A percentile compares a stretch with the other conserved stretches of the same genome.
Conservation (phyloP, 2,888 invertebrate species). For the Drosophila eohydei region DNA sequence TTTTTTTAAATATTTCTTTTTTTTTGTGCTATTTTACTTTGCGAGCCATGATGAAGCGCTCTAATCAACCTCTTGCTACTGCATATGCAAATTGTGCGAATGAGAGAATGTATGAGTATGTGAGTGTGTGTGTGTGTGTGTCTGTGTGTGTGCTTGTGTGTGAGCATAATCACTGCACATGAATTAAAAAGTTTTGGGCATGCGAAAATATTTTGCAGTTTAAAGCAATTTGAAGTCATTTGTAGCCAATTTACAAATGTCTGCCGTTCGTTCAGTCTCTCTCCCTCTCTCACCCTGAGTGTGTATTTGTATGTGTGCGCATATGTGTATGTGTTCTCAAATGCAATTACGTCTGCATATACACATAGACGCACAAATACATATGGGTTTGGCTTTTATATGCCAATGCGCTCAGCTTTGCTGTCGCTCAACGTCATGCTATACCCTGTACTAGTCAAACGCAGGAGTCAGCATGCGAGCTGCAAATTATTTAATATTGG, state of each 20-base stretch:
- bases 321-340: slow-evolving; percentile 35
- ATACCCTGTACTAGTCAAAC: slow-evolving; percentile 15
- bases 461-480: neutral
- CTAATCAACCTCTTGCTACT: slow-evolving; percentile 67
- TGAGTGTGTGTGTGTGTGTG: neutral
- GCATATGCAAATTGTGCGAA: slow-evolving; percentile 29
- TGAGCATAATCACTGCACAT: slow-evolving; percentile 74
- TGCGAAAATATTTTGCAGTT: slow-evolving; percentile 76
- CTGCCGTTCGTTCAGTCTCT: slow-evolving; percentile 31
- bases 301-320: slow-evolving; percentile 4
- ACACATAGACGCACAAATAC: slow-evolving; percentile 20
- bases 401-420: slow-evolving; percentile 59
- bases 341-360: slow-evolving; percentile 68
- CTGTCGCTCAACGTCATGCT: slow-evolving; percentile 34
- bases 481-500: no score
- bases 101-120: slow-evolving; percentile 2
- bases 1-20: neutral
- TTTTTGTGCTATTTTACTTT: slow-evolving; percentile 48
- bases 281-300: slow-evolving; percentile 4
- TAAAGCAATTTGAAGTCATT: slow-evolving; percentile 81
- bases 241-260: slow-evolving; percentile 78
- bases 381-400: slow-evolving; percentile 49
- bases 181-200: slow-evolving; percentile 77
- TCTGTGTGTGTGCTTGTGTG: slow-evolving; percentile 18
- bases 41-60: slow-evolving; percentile 35